phyloP scores from a whole-genome alignment of 2,113 vertebrate genomes.

The Sturnus vulgaris region DNA sequence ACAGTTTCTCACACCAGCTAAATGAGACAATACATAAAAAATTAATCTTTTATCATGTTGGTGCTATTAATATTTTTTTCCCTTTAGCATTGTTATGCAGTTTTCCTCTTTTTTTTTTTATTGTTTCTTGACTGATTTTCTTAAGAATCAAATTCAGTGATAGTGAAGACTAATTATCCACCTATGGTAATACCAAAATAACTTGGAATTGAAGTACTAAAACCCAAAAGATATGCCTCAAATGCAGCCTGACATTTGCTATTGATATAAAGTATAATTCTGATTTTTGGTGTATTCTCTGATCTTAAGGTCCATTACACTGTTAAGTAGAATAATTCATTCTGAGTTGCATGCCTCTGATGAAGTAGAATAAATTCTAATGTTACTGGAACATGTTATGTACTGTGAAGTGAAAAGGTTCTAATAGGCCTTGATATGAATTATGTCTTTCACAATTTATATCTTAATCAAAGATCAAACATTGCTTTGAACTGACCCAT shows the following conservation, averaged over 20 bases:
- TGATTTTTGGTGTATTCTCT: neutral
- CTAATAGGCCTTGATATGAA: slow-evolving; percentile 17
- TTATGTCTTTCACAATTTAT: neutral
- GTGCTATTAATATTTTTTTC: no score
- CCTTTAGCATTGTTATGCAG: neutral
- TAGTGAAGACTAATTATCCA: neutral
- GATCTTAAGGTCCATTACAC: neutral
- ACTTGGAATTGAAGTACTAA: neutral
- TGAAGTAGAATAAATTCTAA: neutral
- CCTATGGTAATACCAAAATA: neutral
- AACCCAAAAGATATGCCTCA: neutral
- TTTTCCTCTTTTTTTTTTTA: neutral
- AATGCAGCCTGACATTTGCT: neutral
- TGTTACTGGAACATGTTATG: neutral
- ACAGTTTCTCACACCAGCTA: neutral
- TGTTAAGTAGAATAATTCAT: neutral
- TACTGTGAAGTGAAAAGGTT: neutral
- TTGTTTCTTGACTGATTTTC: neutral
- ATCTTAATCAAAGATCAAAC: slow-evolving; percentile 20
- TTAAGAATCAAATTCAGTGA: neutral
- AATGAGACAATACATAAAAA: neutral
- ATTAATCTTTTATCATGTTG: neutral
- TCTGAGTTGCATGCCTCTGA: neutral
- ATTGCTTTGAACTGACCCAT: slow-evolving; percentile 10
- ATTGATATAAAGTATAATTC: neutral